Conservation (phyloP, 92 coral and sea anemone genomes). For the Porites evermanni region DNA sequence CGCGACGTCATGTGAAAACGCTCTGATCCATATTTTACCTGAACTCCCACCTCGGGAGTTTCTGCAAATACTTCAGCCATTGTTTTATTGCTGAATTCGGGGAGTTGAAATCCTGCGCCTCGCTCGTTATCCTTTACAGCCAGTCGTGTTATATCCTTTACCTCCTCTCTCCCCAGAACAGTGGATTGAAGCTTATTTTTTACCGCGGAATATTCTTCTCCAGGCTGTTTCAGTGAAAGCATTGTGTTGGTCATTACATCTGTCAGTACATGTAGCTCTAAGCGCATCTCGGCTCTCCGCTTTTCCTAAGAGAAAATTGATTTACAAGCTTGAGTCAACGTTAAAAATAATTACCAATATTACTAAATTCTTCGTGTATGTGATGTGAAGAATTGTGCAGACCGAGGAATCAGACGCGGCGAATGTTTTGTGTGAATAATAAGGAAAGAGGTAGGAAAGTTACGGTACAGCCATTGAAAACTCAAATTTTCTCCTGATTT, state of each 20-base stretch:
- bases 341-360: no score
- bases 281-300: neutral
- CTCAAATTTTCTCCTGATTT: no score
- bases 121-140: neutral
- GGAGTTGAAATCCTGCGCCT: neutral
- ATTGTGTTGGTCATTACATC: constrained; percentile 7
- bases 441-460: no score
- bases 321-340: neutral
- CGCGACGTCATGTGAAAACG: no score
- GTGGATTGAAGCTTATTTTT: constrained; percentile 1
- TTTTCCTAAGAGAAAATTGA: neutral
- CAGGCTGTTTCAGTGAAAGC: constrained; percentile 26
- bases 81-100: neutral
- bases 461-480: no score
- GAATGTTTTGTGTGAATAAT: no score
- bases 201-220: constrained; percentile 13
- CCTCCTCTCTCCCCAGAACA: constrained; percentile 19
- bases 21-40: neutral
- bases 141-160: neutral
- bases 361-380: no score
- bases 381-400: no score
- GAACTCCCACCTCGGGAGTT: constrained; percentile 12
- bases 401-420: no score
- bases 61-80: neutral
- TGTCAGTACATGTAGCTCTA: neutral